These are phyloP conservation scores for Halcyon smyrnensis DNA, from an alignment of 2,797 vertebrate species.

Conservation along the genomic window DNA sequence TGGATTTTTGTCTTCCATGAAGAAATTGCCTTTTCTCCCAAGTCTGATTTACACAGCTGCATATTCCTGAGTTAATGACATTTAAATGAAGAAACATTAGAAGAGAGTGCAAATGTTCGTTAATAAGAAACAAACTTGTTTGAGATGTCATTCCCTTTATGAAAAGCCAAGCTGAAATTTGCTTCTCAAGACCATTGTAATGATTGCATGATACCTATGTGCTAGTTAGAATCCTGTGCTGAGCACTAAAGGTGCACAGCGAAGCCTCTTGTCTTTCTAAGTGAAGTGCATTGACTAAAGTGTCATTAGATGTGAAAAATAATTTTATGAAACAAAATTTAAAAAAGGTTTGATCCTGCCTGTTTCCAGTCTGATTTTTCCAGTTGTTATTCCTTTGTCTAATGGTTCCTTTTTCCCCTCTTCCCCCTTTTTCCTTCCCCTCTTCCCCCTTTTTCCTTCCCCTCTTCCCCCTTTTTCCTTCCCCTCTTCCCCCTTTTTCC, in stretches of 20 bases:
- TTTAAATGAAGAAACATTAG: not conserved
- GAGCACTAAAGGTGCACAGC: not conserved
- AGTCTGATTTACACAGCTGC: not conserved
- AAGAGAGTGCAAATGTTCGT: not conserved
- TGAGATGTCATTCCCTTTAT: not conserved
- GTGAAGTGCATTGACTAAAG: not conserved
- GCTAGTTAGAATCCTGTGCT: not conserved
- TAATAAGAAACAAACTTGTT: not conserved
- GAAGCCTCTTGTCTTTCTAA: not conserved
- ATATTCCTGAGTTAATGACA: not conserved
- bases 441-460: no score
- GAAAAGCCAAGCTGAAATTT: not conserved
- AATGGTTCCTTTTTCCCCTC: not conserved
- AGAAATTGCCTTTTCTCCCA: not conserved
- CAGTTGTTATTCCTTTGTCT: not conserved
- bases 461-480: no score
- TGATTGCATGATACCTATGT: not conserved
- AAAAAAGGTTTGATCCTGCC: not conserved
- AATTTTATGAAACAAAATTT: not conserved
- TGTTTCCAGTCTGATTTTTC: not conserved
- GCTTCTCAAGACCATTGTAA: not conserved
- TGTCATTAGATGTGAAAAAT: not conserved
- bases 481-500: no score
- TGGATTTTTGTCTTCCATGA: not conserved
- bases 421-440: no score